Conservation (phyloP, 2,888 invertebrate species). For the Tetrapedia diversipes region DNA sequence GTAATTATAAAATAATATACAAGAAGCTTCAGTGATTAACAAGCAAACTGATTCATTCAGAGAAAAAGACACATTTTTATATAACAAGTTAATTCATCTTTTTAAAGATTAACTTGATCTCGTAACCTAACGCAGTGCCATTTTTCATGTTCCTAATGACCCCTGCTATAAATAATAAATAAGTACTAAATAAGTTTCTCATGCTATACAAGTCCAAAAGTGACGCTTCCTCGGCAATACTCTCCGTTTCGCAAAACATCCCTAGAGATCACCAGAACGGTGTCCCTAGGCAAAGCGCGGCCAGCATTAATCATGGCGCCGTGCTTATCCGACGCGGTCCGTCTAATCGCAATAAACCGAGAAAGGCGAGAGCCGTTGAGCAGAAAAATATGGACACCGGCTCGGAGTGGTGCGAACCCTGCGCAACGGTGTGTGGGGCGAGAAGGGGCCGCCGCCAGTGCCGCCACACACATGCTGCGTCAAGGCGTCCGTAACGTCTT, state of each 20-base stretch:
- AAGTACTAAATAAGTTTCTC: too few relatives aligned
- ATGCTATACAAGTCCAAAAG: conserved; percentile 24
- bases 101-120: too few relatives aligned
- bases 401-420: conserved; percentile 41
- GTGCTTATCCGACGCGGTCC: conserved; percentile 25
- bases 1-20: too few relatives aligned
- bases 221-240: conserved; percentile 34
- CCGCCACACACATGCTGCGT: conserved; percentile 78
- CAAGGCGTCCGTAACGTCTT: conserved; percentile 80
- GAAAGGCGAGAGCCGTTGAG: conserved; percentile 79
- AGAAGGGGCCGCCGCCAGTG: conserved; percentile 63
- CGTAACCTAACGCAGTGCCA: too few relatives aligned
- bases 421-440: conserved; percentile 12
- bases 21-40: too few relatives aligned
- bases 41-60: too few relatives aligned
- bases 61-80: too few relatives aligned
- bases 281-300: background rate
- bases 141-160: too few relatives aligned
- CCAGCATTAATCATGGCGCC: conserved; percentile 2
- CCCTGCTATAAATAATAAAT: too few relatives aligned
- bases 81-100: too few relatives aligned
- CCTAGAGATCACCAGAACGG: conserved; percentile 1
- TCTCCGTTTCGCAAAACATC: background rate
- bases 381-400: conserved; percentile 76
- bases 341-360: conserved; percentile 75